Evolutionary conservation across 2,888 invertebrate genomes (phyloP).

Genomic region (Lithodes maja): DNA sequence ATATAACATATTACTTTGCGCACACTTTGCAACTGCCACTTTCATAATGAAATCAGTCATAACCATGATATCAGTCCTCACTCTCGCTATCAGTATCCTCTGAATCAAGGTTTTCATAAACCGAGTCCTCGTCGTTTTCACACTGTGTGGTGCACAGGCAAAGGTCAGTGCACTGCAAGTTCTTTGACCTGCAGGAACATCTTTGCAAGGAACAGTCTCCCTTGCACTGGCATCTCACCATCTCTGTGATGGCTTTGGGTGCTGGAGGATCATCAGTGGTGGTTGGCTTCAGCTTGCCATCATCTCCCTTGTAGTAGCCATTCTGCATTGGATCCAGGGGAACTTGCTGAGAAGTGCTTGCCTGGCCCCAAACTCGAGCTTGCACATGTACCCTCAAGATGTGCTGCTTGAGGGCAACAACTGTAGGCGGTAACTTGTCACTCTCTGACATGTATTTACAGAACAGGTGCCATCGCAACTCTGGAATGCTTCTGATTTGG

Average conservation of each 20-base stretch:
- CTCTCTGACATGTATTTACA: slow-evolving; percentile 9
- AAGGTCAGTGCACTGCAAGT: not conserved
- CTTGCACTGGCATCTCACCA: slow-evolving; percentile 15
- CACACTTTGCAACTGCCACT: not conserved
- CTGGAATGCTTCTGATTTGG: not conserved
- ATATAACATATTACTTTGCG: too few species aligned
- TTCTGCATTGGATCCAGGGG: not conserved
- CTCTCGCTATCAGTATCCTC: not conserved
- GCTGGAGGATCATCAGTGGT: not conserved
- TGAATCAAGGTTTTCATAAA: not conserved
- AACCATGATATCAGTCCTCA: not conserved
- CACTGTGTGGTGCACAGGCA: not conserved
- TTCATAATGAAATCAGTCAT: not conserved
- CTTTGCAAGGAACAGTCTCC: not conserved
- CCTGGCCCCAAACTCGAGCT: not conserved
- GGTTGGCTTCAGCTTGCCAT: not conserved
- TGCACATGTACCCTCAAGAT: slow-evolving; percentile 1
- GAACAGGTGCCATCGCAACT: slow-evolving; percentile 2
- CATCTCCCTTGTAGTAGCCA: not conserved
- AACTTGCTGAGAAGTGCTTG: not conserved
- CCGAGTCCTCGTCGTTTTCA: not conserved
- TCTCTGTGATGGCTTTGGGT: slow-evolving; percentile 12
- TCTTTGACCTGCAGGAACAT: slow-evolving; percentile 18
- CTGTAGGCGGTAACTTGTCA: not conserved
- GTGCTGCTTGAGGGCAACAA: not conserved